Percentiles rank a stretch among this genome's conserved stretches.
Conservation (phyloP, 2,888 invertebrate genomes). For the Ophioninae sp. region DNA sequence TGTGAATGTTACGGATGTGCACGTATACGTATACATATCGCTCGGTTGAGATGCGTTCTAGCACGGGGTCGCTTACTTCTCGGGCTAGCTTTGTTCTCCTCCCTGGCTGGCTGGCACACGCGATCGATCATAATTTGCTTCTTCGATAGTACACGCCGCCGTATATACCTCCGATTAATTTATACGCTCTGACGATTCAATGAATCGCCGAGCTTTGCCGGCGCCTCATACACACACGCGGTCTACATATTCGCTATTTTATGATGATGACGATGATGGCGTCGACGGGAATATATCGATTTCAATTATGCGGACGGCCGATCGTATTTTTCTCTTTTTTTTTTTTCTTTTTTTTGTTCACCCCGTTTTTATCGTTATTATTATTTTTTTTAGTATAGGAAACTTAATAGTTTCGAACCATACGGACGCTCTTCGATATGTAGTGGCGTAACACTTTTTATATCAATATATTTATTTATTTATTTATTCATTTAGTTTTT, state of each 20-base stretch:
- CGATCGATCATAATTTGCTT: conserved; percentile 62
- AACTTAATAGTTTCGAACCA: background rate
- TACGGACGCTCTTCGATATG: background rate
- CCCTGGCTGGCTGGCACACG: conserved; percentile 3
- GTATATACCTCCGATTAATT: conserved; percentile 52
- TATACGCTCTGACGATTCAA: conserved; percentile 56
- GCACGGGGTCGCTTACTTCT: conserved; percentile 15
- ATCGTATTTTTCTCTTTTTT: conserved; percentile 10
- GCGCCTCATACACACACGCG: conserved; percentile 1
- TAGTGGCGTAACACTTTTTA: no score
- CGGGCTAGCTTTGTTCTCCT: conserved; percentile 35
- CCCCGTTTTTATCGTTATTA: background rate
- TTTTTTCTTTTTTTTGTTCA: background rate
- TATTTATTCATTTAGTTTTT: no score
- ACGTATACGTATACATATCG: background rate
- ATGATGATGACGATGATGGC: conserved; percentile 41
- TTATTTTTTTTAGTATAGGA: background rate
- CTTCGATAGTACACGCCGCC: conserved; percentile 41
- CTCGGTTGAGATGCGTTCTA: background rate
- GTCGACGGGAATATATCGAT: conserved; percentile 35
- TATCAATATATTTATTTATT: no score
- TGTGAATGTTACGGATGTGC: background rate
- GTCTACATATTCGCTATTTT: conserved; percentile 15
- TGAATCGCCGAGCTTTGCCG: conserved; percentile 42
- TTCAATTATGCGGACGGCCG: conserved; percentile 17